A percentile compares a stretch with the other conserved stretches of the same genome.
These are phyloP conservation scores for Amblyopsis hoosieri DNA, from an alignment of 2,797 vertebrate genomes.

Conservation along the genomic window DNA sequence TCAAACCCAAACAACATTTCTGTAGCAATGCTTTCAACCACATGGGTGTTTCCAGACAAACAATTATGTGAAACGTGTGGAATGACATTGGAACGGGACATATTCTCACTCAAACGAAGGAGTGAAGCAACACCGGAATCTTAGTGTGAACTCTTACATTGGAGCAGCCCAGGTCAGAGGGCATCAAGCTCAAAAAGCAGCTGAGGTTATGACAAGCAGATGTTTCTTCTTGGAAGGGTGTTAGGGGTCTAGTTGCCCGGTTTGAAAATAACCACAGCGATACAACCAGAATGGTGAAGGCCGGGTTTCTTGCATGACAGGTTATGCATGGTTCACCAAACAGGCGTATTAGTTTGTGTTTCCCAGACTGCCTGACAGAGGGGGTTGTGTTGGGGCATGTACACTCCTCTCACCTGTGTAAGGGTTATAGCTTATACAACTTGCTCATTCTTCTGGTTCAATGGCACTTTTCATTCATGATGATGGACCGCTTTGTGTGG, in stretches of 20 bases:
- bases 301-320: slow-evolving; percentile 44
- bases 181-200: slow-evolving; percentile 58
- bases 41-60: too few species aligned
- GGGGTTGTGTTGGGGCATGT: slow-evolving; percentile 65
- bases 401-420: slow-evolving; percentile 28
- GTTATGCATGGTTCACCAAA: slow-evolving; percentile 39
- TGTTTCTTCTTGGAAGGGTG: slow-evolving; percentile 50
- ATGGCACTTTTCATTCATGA: background rate
- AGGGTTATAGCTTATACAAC: slow-evolving; percentile 32
- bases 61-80: too few species aligned
- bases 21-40: too few species aligned
- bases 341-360: slow-evolving; percentile 1
- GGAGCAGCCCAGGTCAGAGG: slow-evolving; percentile 31
- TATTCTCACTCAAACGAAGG: slow-evolving; percentile 48
- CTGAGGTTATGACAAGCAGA: slow-evolving; percentile 74
- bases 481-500: background rate
- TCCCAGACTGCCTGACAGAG: slow-evolving; percentile 16
- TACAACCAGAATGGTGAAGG: slow-evolving; percentile 1
- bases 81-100: slow-evolving; percentile 10
- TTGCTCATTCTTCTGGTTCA: slow-evolving; percentile 8
- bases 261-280: slow-evolving; percentile 26
- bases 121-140: background rate
- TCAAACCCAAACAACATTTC: too few species aligned
- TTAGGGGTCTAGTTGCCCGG: background rate
- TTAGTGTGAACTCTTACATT: slow-evolving; percentile 29